Percentiles rank a stretch among this genome's conserved stretches.
phyloP scores from a whole-genome alignment of 2,888 invertebrate genomes.

The Synanthedon tipuliformis region DNA sequence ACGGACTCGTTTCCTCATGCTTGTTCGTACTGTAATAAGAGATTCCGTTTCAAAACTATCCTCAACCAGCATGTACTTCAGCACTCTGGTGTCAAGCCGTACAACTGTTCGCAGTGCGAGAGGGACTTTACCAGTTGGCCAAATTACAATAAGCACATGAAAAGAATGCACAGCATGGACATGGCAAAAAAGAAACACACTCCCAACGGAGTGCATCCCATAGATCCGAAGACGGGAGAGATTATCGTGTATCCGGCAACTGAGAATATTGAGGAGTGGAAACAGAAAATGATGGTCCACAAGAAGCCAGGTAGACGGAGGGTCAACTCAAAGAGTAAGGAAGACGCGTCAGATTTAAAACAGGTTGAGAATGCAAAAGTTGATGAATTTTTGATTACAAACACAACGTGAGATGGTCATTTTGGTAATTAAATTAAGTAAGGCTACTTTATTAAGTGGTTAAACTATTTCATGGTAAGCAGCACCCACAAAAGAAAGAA shows the following conservation, averaged over 20 bases:
- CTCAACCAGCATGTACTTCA: constrained; percentile 76
- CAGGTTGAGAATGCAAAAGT: background rate
- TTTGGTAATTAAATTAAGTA: no score
- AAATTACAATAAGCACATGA: constrained; percentile 84
- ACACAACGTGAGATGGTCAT: no score
- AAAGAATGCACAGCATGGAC: constrained; percentile 73
- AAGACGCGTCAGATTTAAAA: background rate
- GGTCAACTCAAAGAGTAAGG: background rate
- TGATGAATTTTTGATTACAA: no score
- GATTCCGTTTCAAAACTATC: constrained; percentile 76
- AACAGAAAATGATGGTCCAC: constrained; percentile 23
- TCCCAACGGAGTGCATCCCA: constrained; percentile 41
- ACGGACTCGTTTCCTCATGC: constrained; percentile 78
- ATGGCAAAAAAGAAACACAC: constrained; percentile 39
- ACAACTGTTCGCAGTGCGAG: constrained; percentile 76
- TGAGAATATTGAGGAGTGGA: constrained; percentile 34
- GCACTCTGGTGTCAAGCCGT: constrained; percentile 76
- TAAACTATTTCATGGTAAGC: no score
- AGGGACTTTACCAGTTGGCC: constrained; percentile 79
- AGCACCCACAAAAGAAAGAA: no score
- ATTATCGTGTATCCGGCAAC: constrained; percentile 23
- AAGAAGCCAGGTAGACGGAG: constrained; percentile 16
- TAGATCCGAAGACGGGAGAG: constrained; percentile 31
- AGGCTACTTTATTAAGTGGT: no score
- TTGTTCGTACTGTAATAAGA: constrained; percentile 77